Conservation (phyloP, 2,113 vertebrate species). For the Pomatostomus ruficeps region DNA sequence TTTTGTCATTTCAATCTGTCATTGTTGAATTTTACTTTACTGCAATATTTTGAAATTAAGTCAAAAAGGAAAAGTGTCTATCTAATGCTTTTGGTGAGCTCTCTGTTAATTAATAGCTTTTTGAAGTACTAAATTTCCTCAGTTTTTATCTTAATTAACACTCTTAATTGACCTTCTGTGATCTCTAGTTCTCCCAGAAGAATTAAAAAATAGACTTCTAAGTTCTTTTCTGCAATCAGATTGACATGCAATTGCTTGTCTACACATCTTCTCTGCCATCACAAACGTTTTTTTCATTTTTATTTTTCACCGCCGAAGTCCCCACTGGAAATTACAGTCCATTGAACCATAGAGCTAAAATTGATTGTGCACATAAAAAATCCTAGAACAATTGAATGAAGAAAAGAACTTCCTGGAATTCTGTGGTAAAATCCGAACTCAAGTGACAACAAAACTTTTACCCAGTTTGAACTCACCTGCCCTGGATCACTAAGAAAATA, state of each 20-base stretch:
- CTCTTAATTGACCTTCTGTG: conserved; percentile 28
- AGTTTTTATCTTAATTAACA: conserved; percentile 28
- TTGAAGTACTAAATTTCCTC: not conserved
- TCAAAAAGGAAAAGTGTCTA: not conserved
- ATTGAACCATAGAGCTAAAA: not conserved
- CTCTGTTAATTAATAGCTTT: not conserved
- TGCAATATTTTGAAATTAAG: conserved; percentile 12
- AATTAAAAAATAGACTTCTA: not conserved
- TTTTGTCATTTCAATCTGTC: conserved; percentile 13
- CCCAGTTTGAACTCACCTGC: not conserved
- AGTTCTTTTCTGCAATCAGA: not conserved
- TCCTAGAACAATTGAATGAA: not conserved
- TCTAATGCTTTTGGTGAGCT: not conserved
- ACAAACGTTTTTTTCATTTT: not conserved
- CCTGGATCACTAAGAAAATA: conserved; percentile 26
- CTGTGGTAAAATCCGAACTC: conserved; percentile 6
- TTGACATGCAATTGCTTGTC: not conserved
- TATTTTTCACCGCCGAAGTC: not conserved
- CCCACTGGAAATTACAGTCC: not conserved
- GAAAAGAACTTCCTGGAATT: conserved; percentile 24
- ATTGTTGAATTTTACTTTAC: not conserved
- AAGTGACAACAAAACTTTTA: conserved; percentile 6
- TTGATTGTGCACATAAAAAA: conserved; percentile 21
- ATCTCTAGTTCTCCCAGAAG: not conserved
- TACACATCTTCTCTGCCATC: not conserved